Evolutionary conservation across 2,888 invertebrate species (phyloP).

Genomic region (Caenorhabditis plicata): DNA sequence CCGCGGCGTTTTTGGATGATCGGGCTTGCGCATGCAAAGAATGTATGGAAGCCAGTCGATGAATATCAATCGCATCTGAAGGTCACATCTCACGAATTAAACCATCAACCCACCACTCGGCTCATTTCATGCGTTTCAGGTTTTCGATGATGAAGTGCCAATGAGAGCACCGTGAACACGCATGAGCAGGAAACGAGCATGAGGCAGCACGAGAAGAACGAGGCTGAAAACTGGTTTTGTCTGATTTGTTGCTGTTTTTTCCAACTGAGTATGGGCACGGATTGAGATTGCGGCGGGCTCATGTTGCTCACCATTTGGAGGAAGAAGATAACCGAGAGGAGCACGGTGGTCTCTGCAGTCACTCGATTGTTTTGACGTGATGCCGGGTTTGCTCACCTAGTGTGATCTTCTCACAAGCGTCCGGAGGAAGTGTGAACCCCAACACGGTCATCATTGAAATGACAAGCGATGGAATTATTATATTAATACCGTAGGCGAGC

Average conservation of each 20-base stretch:
- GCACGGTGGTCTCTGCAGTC: slow-evolving; percentile 50
- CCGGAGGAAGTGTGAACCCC: slow-evolving; percentile 50
- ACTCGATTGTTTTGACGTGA: too few relatives aligned
- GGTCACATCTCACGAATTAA: neutral
- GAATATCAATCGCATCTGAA: slow-evolving; percentile 45
- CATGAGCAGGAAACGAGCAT: slow-evolving; percentile 49
- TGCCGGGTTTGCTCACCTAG: slow-evolving; percentile 28
- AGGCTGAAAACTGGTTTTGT: slow-evolving; percentile 37
- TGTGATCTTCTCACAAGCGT: slow-evolving; percentile 49
- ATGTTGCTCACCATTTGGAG: slow-evolving; percentile 50
- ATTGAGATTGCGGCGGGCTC: slow-evolving; percentile 47
- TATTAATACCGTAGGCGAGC: slow-evolving; percentile 48
- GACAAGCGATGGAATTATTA: slow-evolving; percentile 49
- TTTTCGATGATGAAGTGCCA: slow-evolving; percentile 42
- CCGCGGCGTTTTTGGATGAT: slow-evolving; percentile 47
- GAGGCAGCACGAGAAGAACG: slow-evolving; percentile 50
- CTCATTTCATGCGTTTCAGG: slow-evolving; percentile 41
- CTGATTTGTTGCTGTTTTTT: neutral
- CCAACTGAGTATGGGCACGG: slow-evolving; percentile 45
- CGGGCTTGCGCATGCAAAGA: slow-evolving; percentile 41
- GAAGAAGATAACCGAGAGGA: slow-evolving; percentile 51
- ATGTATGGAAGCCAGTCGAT: slow-evolving; percentile 47
- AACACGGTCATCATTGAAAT: slow-evolving; percentile 52
- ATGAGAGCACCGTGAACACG: slow-evolving; percentile 46
- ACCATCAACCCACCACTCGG: slow-evolving; percentile 8